Conservation (phyloP, 2,797 vertebrate genomes). For the Mastacembelus armatus region DNA sequence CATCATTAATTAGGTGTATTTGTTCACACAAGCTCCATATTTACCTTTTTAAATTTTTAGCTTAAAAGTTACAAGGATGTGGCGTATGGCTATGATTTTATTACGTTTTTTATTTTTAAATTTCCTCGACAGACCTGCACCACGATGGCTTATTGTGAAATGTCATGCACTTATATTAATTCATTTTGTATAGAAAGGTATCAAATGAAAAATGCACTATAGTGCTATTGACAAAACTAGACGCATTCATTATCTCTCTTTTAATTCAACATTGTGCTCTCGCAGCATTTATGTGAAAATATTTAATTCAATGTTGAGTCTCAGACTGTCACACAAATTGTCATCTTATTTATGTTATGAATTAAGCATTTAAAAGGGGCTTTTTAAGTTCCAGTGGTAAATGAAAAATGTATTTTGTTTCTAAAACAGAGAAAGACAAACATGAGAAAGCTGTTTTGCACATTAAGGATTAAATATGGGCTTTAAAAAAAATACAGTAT, state of each 20-base stretch:
- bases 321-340: neutral
- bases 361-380: neutral
- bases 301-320: neutral
- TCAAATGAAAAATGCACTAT: neutral
- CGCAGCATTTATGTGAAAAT: neutral
- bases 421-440: neutral
- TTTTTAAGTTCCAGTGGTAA: slow-evolving; percentile 15
- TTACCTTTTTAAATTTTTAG: too few species aligned
- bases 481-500: slow-evolving; percentile 3
- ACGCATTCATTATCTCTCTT: neutral
- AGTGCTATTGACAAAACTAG: neutral
- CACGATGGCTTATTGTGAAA: neutral
- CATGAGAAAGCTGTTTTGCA: neutral
- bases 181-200: neutral
- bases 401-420: neutral
- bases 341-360: neutral
- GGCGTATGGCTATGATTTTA: too few species aligned
- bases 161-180: neutral
- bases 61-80: too few species aligned
- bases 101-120: too few species aligned
- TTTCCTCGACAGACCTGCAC: neutral
- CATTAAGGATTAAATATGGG: neutral
- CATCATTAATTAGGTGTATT: neutral
- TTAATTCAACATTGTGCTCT: slow-evolving; percentile 1
- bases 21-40: too few species aligned